Percentiles rank a stretch among this genome's conserved stretches.
Evolutionary conservation across 64 coral and sea anemone species (phyloP).

Genomic region (Actinia equina): DNA sequence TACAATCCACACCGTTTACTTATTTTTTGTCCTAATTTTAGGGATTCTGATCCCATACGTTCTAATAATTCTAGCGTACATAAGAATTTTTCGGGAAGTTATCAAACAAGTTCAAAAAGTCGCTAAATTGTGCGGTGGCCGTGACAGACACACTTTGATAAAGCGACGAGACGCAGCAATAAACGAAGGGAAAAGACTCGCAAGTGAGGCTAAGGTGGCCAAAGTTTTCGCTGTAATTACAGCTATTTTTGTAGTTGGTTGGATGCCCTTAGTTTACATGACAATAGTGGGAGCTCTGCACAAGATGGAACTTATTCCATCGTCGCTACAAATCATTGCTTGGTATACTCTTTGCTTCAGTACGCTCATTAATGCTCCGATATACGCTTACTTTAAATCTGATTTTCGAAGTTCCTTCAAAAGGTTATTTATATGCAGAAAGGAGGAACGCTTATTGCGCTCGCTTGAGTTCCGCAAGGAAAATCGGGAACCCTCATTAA

Average conservation of each 20-base stretch:
- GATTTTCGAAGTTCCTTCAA: conserved; percentile 46
- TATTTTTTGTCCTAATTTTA: conserved; percentile 28
- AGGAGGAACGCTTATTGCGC: not conserved
- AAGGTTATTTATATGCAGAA: not conserved
- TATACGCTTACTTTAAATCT: conserved; percentile 63
- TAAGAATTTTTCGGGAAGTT: conserved; percentile 44
- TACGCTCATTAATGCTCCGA: conserved; percentile 26
- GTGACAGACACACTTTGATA: not conserved
- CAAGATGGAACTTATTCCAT: conserved; percentile 11
- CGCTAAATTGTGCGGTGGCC: not conserved
- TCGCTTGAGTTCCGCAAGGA: not conserved
- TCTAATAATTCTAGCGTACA: conserved; percentile 44
- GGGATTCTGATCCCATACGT: conserved; percentile 51
- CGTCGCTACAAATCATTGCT: conserved; percentile 8
- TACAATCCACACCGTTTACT: conserved; percentile 36
- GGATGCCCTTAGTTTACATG: conserved; percentile 68
- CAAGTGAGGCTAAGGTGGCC: conserved; percentile 55
- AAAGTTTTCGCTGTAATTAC: conserved; percentile 65
- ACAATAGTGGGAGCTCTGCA: conserved; percentile 22
- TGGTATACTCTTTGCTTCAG: conserved; percentile 54
- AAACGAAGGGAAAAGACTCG: conserved; percentile 28
- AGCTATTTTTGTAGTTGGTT: conserved; percentile 42
- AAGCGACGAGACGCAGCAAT: conserved; percentile 11
- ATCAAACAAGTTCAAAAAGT: conserved; percentile 29
- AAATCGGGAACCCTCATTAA: not conserved